These are phyloP conservation scores for Melinaea marsaeus DNA, from an alignment of 2,888 invertebrate species.

Conservation along the genomic window DNA sequence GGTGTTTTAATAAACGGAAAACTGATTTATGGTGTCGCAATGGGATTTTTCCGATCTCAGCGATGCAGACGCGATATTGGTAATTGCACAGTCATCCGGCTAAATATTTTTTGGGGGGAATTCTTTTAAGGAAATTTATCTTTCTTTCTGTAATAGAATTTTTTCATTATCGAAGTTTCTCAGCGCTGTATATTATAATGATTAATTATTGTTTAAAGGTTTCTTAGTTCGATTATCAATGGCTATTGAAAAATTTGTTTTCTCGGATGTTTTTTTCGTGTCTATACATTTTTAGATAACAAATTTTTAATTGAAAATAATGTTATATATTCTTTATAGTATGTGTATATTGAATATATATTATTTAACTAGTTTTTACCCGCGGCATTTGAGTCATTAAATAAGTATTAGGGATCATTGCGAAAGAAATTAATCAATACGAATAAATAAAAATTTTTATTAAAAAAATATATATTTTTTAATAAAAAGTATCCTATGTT, in stretches of 20 bases:
- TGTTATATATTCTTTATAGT: too few species aligned
- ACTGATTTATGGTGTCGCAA: conserved; percentile 67
- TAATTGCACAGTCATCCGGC: conserved; percentile 67
- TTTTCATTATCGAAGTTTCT: conserved; percentile 19
- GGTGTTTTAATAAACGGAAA: conserved; percentile 68
- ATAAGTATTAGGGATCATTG: too few species aligned
- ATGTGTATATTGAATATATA: too few species aligned
- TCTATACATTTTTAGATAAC: too few species aligned
- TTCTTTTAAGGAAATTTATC: conserved; percentile 24
- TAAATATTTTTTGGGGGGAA: conserved; percentile 30
- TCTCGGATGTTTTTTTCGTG: too few species aligned
- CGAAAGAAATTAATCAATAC: too few species aligned
- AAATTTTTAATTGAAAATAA: too few species aligned
- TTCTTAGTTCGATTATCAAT: neutral
- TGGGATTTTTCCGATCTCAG: conserved; percentile 55
- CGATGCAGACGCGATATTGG: conserved; percentile 48
- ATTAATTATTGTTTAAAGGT: conserved; percentile 9
- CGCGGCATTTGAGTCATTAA: too few species aligned
- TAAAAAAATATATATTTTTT: too few species aligned
- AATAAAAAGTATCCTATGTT: too few species aligned
- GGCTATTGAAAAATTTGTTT: neutral
- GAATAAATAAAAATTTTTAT: too few species aligned
- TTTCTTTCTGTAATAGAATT: conserved; percentile 22
- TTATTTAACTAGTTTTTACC: too few species aligned
- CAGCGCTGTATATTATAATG: conserved; percentile 11